Evolutionary conservation across 1,140 invertebrate genomes (phyloP), one percentile per base, ranked within the genome.

Genomic region (Whitmania pigra): DNA sequence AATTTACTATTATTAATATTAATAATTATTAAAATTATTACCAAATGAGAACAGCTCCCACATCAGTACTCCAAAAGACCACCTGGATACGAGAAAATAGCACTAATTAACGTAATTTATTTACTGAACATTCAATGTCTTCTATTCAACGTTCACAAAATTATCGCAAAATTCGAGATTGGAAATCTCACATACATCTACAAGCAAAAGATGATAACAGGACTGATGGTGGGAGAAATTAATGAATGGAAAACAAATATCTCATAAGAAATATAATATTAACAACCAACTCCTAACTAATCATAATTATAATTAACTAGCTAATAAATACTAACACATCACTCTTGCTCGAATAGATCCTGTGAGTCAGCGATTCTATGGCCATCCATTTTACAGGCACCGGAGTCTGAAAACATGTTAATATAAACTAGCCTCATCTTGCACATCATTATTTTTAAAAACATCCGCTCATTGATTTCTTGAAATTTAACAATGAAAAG

Each of bases 341-440:
- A 78, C 80, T 81, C 74, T 81, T 80, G 11, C 78, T 78, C 9
- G 82, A 83, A 72, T 82, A 84, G n/a, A 82, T 68, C 72, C 79
- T 78, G 71, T 82, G 79, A 31, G 78, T 79, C 6, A 85, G 77
- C 27, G 82, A 82, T 73, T 84, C 83, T 60, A 83, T 74, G 22
- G 83, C 82, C 79, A 84, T 82, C 83, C 83, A 85, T 71, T 83
- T 81, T 25, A 84, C 80, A 25, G 83, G 83, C 2, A 84, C 78
- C 63, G 79, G 81, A 36, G 78, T 79, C 82, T 83, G 72, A 20
- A 53, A 22, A 53, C 6, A 53, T 49, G 36, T 36, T 29, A 5
- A 63, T 25, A 15, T 63, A 6, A 63, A 25, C 11, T 1, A 15
- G 29, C 6, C 9, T 18, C 9, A 63, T 63, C 22, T 15, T 63